Conservation (phyloP, 2,797 vertebrate species). For the Lacerta agilis region DNA sequence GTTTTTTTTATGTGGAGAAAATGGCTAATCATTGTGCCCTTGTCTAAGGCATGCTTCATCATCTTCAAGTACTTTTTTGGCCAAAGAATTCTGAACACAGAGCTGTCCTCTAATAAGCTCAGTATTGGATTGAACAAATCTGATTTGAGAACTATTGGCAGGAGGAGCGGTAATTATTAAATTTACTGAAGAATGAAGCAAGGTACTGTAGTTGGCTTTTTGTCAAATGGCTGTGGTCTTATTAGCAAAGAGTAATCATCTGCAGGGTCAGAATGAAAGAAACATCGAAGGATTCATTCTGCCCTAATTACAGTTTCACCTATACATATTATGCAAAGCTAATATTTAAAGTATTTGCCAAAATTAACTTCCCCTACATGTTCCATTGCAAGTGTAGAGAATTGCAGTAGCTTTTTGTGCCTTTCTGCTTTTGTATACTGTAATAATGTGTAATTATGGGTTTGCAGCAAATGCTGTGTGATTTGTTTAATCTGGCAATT, state of each 20-base stretch:
- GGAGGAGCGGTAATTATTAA: constrained; percentile 83
- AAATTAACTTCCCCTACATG: constrained; percentile 83
- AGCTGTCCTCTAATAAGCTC: constrained; percentile 80
- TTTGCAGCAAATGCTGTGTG: constrained; percentile 79
- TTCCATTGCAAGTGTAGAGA: constrained; percentile 78
- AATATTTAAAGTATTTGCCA: constrained; percentile 85
- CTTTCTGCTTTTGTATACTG: constrained; percentile 79
- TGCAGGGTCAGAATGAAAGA: constrained; percentile 78
- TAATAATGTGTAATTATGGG: constrained; percentile 85
- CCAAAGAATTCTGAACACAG: constrained; percentile 80
- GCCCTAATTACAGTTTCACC: constrained; percentile 84
- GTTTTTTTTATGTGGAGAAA: constrained; percentile 77
- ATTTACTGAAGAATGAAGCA: constrained; percentile 80
- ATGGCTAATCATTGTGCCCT: constrained; percentile 80
- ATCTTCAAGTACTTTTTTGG: constrained; percentile 81
- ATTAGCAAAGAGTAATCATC: constrained; percentile 83
- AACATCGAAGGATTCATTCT: constrained; percentile 78
- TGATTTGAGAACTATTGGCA: constrained; percentile 82
- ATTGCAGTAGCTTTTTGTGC: constrained; percentile 80
- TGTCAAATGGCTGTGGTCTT: constrained; percentile 81
- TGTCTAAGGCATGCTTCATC: constrained; percentile 81
- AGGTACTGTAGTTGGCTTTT: constrained; percentile 81
- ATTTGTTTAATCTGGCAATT: constrained; percentile 83
- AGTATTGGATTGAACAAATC: constrained; percentile 82
- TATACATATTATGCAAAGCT: constrained; percentile 82